These are phyloP conservation scores for Mustelus asterias DNA, from an alignment of 2,113 vertebrate genomes.

Conservation along the genomic window DNA sequence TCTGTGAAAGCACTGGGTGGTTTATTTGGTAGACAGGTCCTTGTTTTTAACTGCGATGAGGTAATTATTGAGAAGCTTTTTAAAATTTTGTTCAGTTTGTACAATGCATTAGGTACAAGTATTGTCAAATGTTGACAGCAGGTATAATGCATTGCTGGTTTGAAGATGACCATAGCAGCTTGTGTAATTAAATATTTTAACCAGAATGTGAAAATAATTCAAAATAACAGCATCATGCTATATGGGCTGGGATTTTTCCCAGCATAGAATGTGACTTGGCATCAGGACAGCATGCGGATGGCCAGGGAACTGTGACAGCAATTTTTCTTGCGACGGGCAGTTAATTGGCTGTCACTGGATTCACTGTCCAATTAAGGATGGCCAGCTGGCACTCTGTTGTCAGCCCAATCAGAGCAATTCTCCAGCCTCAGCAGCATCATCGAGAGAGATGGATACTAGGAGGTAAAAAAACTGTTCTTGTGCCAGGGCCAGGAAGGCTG, in stretches of 20 bases:
- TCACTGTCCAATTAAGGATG: no score
- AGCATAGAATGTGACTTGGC: no score
- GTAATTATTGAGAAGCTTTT: constrained; percentile 51
- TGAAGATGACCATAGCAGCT: neutral
- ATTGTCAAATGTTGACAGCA: neutral
- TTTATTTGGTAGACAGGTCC: constrained; percentile 88
- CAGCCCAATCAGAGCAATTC: no score
- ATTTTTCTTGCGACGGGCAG: no score
- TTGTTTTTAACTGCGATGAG: constrained; percentile 99
- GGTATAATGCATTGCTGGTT: neutral
- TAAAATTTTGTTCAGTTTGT: neutral
- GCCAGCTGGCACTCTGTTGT: no score
- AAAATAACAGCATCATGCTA: neutral
- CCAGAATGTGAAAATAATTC: neutral
- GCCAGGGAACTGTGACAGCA: no score
- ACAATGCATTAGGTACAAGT: neutral
- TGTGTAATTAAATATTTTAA: neutral
- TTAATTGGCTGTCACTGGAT: no score
- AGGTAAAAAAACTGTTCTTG: no score
- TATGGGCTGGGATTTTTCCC: neutral
- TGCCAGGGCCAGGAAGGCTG: no score
- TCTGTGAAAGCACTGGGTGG: constrained; percentile 93
- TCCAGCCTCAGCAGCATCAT: no score
- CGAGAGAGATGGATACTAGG: no score
- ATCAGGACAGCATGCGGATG: no score